phyloP scores from a whole-genome alignment of 2,113 vertebrate species.

The Neopipo cinnamomea region DNA sequence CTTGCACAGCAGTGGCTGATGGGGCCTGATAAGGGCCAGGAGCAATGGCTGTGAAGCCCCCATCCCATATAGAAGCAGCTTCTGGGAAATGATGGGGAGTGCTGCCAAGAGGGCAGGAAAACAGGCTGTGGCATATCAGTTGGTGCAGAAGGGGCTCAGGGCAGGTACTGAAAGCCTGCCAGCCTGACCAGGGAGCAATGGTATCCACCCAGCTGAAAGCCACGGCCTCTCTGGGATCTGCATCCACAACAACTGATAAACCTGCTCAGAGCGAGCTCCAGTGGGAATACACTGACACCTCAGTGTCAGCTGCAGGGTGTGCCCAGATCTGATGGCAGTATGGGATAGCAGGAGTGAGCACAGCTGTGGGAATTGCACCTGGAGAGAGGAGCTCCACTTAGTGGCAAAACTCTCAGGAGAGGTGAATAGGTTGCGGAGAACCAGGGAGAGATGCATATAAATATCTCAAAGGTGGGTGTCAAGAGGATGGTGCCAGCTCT shows the following conservation, averaged over 20 bases:
- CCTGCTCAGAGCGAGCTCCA: too few species aligned
- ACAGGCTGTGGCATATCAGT: background rate
- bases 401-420: background rate
- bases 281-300: background rate
- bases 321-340: background rate
- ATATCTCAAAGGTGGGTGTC: background rate
- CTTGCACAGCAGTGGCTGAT: background rate
- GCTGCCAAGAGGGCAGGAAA: background rate
- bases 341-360: background rate
- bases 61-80: too few species aligned
- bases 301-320: background rate
- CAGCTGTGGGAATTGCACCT: background rate
- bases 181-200: background rate
- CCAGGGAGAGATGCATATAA: background rate
- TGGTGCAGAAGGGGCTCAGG: background rate
- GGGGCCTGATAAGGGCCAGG: background rate
- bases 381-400: background rate
- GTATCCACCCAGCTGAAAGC: background rate
- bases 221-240: background rate
- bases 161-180: background rate
- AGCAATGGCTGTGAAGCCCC: background rate
- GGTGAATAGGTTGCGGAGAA: background rate
- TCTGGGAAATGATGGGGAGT: background rate
- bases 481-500: background rate
- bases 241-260: background rate